Percentiles rank a stretch among this genome's conserved stretches.
phyloP scores from a whole-genome alignment of 2,888 invertebrate genomes.

The Craniophora ligustri region DNA sequence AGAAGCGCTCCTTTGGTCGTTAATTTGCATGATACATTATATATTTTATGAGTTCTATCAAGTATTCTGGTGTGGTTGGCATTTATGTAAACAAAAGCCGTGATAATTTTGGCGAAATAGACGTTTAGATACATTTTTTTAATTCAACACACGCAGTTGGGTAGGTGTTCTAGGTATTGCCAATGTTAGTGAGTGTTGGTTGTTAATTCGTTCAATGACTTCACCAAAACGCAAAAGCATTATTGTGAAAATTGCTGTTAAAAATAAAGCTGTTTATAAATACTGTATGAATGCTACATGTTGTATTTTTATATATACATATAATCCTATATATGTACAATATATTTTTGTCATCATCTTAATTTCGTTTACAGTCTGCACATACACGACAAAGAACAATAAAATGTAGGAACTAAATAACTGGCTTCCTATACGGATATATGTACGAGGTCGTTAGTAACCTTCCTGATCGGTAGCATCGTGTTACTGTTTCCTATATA shows the following conservation, averaged over 20 bases:
- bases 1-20: constrained; percentile 16
- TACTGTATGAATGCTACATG: too few relatives aligned
- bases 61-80: constrained; percentile 4
- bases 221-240: background rate
- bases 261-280: background rate
- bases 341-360: constrained; percentile 38
- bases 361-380: constrained; percentile 33
- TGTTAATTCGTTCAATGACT: constrained; percentile 22
- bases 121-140: background rate
- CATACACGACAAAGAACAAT: constrained; percentile 56
- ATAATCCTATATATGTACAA: background rate
- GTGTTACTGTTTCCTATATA: constrained; percentile 52
- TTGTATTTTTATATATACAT: background rate
- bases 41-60: constrained; percentile 4
- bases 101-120: constrained; percentile 11
- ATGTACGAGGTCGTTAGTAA: constrained; percentile 65
- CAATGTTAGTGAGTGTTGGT: constrained; percentile 3
- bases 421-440: constrained; percentile 73
- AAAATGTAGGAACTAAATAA: constrained; percentile 66
- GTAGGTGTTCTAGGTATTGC: too few relatives aligned
- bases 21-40: constrained; percentile 30
- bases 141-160: too few relatives aligned
- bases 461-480: constrained; percentile 68
- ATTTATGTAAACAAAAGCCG: constrained; percentile 25
- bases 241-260: background rate